These are phyloP conservation scores for Coregonus ussuriensis DNA, from an alignment of 2,797 vertebrate genomes.

Conservation along the genomic window DNA sequence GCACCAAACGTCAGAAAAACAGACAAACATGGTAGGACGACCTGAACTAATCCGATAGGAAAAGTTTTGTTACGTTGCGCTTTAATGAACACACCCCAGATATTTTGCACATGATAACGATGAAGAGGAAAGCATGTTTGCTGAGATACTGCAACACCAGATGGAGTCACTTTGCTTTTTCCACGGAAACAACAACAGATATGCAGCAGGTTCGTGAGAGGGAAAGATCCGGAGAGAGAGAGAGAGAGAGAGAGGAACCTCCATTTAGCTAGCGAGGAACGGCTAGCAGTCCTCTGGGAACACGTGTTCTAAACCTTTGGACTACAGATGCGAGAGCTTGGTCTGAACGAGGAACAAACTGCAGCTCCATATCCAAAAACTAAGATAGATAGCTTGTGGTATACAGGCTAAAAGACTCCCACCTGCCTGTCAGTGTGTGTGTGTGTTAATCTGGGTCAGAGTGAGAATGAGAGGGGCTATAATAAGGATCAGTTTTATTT, in stretches of 20 bases:
- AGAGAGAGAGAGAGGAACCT: neutral
- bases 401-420: neutral
- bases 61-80: no score
- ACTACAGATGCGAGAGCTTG: neutral
- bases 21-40: no score
- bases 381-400: neutral
- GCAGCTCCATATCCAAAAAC: neutral
- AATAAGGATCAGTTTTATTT: slow-evolving; percentile 54
- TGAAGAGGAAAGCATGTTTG: neutral
- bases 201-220: neutral
- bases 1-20: no score
- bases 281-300: neutral
- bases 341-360: neutral
- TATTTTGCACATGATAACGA: neutral
- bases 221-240: neutral
- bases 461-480: slow-evolving; percentile 35
- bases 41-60: no score
- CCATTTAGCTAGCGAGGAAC: neutral
- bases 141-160: neutral
- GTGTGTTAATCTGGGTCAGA: slow-evolving; percentile 54
- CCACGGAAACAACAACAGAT: neutral
- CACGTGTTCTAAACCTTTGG: neutral
- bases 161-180: neutral
- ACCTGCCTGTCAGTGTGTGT: neutral
- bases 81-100: no score